phyloP scores from a whole-genome alignment of 2,797 vertebrate genomes.

The Rhabdophis nuchalis region DNA sequence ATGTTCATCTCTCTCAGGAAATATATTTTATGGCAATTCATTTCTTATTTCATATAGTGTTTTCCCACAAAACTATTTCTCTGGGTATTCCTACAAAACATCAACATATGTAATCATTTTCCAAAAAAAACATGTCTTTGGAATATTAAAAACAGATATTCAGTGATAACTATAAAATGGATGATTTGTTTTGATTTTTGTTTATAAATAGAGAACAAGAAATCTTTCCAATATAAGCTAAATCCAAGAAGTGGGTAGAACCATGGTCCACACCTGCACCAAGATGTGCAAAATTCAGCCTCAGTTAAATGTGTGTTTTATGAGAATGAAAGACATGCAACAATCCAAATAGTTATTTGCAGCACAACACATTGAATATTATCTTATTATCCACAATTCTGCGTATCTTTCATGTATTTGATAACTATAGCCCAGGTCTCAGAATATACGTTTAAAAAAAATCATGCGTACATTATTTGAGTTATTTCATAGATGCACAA shows the following conservation, averaged over 20 bases:
- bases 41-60: neutral
- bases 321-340: neutral
- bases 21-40: slow-evolving; percentile 13
- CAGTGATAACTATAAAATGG: neutral
- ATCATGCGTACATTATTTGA: neutral
- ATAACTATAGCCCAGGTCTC: neutral
- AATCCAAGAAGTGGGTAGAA: neutral
- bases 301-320: neutral
- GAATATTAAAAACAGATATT: slow-evolving; percentile 19
- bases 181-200: neutral
- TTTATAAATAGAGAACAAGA: neutral
- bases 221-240: neutral
- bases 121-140: neutral
- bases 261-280: neutral
- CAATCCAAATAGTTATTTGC: neutral
- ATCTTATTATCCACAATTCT: neutral
- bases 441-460: neutral
- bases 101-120: slow-evolving; percentile 9
- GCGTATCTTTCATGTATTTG: neutral
- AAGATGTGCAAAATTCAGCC: neutral
- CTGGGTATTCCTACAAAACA: neutral
- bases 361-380: neutral
- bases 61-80: slow-evolving; percentile 4
- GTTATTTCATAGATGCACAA: neutral
- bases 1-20: slow-evolving; percentile 3